These are phyloP conservation scores for Denticeps clupeoides DNA, from an alignment of 2,797 vertebrate species.

Conservation along the genomic window DNA sequence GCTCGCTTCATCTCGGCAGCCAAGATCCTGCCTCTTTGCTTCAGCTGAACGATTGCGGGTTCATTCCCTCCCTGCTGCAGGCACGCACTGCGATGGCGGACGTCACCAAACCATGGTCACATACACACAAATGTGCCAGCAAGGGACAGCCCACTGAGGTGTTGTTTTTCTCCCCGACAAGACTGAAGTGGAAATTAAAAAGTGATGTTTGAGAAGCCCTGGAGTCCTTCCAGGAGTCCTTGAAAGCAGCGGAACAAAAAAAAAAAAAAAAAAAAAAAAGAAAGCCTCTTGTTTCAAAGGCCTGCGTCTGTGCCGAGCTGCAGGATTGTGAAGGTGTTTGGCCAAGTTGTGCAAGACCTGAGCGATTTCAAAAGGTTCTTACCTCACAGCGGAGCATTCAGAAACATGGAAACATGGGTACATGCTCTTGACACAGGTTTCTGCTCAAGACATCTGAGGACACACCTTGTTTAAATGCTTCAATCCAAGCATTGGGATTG, in stretches of 20 bases:
- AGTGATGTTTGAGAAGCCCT: conserved; percentile 34
- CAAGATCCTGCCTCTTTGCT: conserved; percentile 15
- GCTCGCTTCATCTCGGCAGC: conserved; percentile 18
- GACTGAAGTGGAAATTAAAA: conserved; percentile 35
- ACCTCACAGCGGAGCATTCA: too few relatives aligned
- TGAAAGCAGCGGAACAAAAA: conserved; percentile 6
- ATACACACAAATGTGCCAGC: conserved; percentile 23
- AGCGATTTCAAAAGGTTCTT: too few relatives aligned
- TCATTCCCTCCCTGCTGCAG: conserved; percentile 27
- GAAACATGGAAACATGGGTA: too few relatives aligned
- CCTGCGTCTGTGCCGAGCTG: too few relatives aligned
- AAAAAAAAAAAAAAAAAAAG: conserved; percentile 47
- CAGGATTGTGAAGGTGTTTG: too few relatives aligned
- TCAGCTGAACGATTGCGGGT: conserved; percentile 18
- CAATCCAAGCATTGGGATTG: too few relatives aligned
- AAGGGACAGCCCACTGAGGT: conserved; percentile 14
- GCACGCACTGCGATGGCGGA: conserved; percentile 34
- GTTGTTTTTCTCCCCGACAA: too few relatives aligned
- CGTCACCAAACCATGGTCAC: conserved; percentile 28
- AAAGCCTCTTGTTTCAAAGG: too few relatives aligned
- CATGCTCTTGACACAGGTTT: too few relatives aligned
- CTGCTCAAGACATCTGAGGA: too few relatives aligned
- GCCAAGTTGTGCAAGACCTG: too few relatives aligned
- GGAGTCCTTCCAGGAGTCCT: conserved; percentile 46
- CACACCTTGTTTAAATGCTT: too few relatives aligned